phyloP scores from a whole-genome alignment of 2,797 vertebrate genomes.

The Rachycentron canadum region DNA sequence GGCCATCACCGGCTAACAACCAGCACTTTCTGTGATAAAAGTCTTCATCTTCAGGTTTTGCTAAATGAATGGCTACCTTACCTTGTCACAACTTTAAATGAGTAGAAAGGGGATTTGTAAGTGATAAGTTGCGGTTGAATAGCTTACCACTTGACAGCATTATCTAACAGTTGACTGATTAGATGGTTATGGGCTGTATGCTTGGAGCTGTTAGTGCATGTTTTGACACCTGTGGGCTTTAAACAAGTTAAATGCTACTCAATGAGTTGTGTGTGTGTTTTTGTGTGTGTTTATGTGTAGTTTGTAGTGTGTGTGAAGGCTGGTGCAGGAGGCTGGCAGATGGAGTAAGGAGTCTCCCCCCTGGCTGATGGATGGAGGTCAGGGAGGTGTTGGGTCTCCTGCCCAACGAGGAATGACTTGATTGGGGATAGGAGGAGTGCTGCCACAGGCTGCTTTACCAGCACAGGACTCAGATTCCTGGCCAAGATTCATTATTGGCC shows the following conservation, averaged over 20 bases:
- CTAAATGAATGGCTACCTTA: constrained; percentile 12
- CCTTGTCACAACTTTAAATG: constrained; percentile 13
- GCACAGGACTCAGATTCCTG: constrained; percentile 77
- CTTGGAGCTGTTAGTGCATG: constrained; percentile 54
- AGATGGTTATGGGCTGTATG: constrained; percentile 37
- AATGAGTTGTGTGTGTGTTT: constrained; percentile 27
- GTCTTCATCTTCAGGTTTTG: constrained; percentile 26
- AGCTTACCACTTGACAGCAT: constrained; percentile 58
- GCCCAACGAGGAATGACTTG: constrained; percentile 85
- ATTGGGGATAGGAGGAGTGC: constrained; percentile 81
- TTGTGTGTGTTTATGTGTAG: constrained; percentile 14
- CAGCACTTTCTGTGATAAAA: background rate
- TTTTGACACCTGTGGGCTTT: constrained; percentile 73
- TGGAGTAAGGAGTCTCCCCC: constrained; percentile 81
- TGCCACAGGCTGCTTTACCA: constrained; percentile 76
- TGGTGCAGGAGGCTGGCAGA: constrained; percentile 51
- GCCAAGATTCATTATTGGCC: constrained; percentile 83
- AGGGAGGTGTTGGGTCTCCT: constrained; percentile 72
- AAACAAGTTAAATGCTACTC: constrained; percentile 49
- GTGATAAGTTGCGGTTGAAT: constrained; percentile 46
- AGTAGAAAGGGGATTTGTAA: constrained; percentile 55
- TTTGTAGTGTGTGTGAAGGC: constrained; percentile 26
- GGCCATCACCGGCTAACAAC: background rate
- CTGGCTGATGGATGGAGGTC: constrained; percentile 85
- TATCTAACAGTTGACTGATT: constrained; percentile 71